Percentiles rank a stretch among this genome's conserved stretches.
Evolutionary conservation across 2,888 invertebrate species (phyloP).

Genomic region (Drosophila subquinaria): DNA sequence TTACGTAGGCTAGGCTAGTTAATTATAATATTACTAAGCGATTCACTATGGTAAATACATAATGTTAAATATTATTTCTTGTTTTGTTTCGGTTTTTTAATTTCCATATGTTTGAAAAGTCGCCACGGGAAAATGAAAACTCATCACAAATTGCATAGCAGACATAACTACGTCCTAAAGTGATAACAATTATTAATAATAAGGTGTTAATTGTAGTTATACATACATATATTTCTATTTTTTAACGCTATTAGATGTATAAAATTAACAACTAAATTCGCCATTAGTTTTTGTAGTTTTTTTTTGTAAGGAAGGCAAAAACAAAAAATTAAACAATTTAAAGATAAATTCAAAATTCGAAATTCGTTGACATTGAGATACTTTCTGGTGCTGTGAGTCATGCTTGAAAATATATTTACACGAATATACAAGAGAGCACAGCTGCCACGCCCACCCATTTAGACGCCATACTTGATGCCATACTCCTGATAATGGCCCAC

Average conservation of each 20-base stretch:
- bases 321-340: slow-evolving; percentile 33
- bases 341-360: slow-evolving; percentile 18
- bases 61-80: slow-evolving; percentile 32
- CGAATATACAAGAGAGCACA: slow-evolving; percentile 77
- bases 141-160: slow-evolving; percentile 74
- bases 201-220: slow-evolving; percentile 59
- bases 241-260: slow-evolving; percentile 45
- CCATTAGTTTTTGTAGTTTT: not conserved
- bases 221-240: slow-evolving; percentile 6
- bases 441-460: slow-evolving; percentile 57
- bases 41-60: slow-evolving; percentile 49
- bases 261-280: slow-evolving; percentile 48
- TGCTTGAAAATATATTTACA: slow-evolving; percentile 74
- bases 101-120: slow-evolving; percentile 43
- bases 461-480: slow-evolving; percentile 86
- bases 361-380: slow-evolving; percentile 60
- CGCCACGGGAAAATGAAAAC: slow-evolving; percentile 43
- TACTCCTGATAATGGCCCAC: slow-evolving; percentile 86
- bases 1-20: slow-evolving; percentile 71
- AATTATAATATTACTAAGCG: slow-evolving; percentile 63
- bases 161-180: slow-evolving; percentile 65
- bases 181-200: slow-evolving; percentile 71
- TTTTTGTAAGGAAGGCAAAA: not conserved
- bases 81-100: slow-evolving; percentile 16
- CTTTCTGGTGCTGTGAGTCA: slow-evolving; percentile 63